These are phyloP conservation scores for Schizopygopsis malacanthus DNA, from an alignment of 2,797 vertebrate genomes.

Conservation along the genomic window DNA sequence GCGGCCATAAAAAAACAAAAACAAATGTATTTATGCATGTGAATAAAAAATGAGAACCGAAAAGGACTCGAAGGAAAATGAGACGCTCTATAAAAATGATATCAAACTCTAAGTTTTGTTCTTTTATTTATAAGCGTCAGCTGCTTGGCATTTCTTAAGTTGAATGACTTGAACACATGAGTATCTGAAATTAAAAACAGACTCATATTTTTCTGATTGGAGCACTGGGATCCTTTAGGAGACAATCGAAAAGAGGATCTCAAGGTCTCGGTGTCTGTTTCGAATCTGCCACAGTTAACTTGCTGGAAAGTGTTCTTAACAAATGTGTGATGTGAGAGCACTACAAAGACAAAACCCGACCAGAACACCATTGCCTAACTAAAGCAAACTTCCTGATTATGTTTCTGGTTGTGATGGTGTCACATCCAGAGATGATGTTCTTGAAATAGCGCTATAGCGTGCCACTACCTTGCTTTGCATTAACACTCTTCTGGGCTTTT, in stretches of 20 bases:
- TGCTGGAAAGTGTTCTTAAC: constrained; percentile 62
- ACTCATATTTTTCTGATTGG: constrained; percentile 64
- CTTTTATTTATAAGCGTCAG: constrained; percentile 78
- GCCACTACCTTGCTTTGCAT: constrained; percentile 13
- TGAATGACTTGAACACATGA: constrained; percentile 64
- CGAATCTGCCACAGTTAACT: constrained; percentile 59
- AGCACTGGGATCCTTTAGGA: constrained; percentile 55
- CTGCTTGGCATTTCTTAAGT: constrained; percentile 70
- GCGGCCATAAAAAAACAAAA: constrained; percentile 45
- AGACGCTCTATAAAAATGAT: constrained; percentile 70
- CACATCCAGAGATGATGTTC: constrained; percentile 11
- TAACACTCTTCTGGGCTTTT: constrained; percentile 3
- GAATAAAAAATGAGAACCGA: constrained; percentile 61
- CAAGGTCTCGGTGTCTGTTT: constrained; percentile 61
- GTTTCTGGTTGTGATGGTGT: constrained; percentile 24
- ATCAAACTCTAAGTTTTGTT: constrained; percentile 66
- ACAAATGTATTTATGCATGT: constrained; percentile 52
- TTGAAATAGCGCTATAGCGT: neutral
- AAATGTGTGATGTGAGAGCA: constrained; percentile 59
- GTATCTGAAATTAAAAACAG: constrained; percentile 78
- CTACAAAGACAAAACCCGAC: constrained; percentile 54
- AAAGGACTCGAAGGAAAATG: constrained; percentile 36
- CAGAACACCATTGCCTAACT: constrained; percentile 50
- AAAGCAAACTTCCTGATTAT: constrained; percentile 57
- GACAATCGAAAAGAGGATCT: constrained; percentile 55